These are phyloP conservation scores for Musca vetustissima DNA, from an alignment of 1,140 invertebrate species.

Conservation along the genomic window DNA sequence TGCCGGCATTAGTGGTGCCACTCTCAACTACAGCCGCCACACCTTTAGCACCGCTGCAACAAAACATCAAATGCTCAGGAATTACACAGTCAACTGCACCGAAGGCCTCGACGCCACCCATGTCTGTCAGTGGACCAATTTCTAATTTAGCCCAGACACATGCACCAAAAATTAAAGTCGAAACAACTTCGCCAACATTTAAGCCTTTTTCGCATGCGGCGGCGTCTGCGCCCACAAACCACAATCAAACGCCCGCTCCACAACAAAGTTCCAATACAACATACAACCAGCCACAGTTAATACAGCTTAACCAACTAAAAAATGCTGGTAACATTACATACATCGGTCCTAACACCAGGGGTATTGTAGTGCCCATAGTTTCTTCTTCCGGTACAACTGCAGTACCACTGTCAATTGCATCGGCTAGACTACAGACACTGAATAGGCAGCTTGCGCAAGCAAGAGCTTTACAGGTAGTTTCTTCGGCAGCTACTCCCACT, in stretches of 20 bases:
- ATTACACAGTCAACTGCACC: background rate
- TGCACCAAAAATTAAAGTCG: constrained; percentile 1
- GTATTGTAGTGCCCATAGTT: constrained; percentile 27
- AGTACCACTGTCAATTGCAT: constrained; percentile 25
- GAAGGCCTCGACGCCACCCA: constrained; percentile 9
- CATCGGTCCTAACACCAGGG: constrained; percentile 21
- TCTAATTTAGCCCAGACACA: background rate
- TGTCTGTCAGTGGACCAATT: constrained; percentile 1
- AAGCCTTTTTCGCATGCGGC: background rate
- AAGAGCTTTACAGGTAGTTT: constrained; percentile 8
- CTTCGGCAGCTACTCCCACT: background rate
- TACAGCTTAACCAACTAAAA: background rate
- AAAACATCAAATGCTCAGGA: background rate
- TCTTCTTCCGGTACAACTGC: constrained; percentile 19
- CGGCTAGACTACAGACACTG: constrained; percentile 23
- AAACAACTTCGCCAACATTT: constrained; percentile 6
- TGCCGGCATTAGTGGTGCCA: constrained; percentile 3
- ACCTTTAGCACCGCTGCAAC: constrained; percentile 10
- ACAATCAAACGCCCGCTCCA: background rate
- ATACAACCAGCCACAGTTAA: constrained; percentile 10
- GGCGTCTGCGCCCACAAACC: background rate
- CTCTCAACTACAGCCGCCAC: constrained; percentile 41
- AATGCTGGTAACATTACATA: constrained; percentile 23
- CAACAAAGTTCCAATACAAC: constrained; percentile 10
- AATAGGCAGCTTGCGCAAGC: constrained; percentile 27